Evolutionary conservation across 2,113 vertebrate species (phyloP), one percentile per base, ranked within the genome.

Genomic region (Barnardius zonarius): DNA sequence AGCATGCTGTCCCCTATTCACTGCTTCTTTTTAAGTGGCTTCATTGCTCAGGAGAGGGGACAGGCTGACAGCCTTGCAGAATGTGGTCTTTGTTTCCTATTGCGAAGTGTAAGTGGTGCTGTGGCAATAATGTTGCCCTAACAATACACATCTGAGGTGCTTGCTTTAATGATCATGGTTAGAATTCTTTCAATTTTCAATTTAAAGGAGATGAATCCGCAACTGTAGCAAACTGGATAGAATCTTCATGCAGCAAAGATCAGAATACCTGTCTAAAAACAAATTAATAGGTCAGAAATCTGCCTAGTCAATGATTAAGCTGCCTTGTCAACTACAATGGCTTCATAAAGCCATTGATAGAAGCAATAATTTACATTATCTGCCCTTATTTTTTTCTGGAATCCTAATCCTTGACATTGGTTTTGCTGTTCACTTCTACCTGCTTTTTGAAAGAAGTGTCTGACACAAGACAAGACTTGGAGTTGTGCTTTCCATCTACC

Each of bases 111-210:
- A 41, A 61, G 30, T 2, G 7, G 15, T 4, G 23, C 46, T 61
- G 19, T 43, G 31, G 28, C 7, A 77, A 57, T 16, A 14, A 39
- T 37, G 13, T 44, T 74, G 27, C 11, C 67, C 25, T 31, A 64
- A 10, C 2, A 46, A 14, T 15, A 54, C 0, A 0, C 22, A 77
- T 88, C 48, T 63, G 54, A 57, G 9, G 17, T 35, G 6, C 41
- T 48, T 69, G 9, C 33, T 44, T 64, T 52, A 66, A 15, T 20
- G 14, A 52, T 44, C n/a, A 19, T 5, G 57, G 57, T 35, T n/a
- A 10, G 57, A 59, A 24, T 35, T n/a, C 33, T 59, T 35, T 35
- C n/a, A 35, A 59, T 59, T 59, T 59, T 23, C 17, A 52, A 5
- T 7, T 48, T 44, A 62, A 79, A 41, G 11, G 17, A 76, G 88